Percentiles rank a stretch among this genome's conserved stretches.
Conservation (phyloP, 92 coral and sea anemone genomes). For the Ricordea florida region DNA sequence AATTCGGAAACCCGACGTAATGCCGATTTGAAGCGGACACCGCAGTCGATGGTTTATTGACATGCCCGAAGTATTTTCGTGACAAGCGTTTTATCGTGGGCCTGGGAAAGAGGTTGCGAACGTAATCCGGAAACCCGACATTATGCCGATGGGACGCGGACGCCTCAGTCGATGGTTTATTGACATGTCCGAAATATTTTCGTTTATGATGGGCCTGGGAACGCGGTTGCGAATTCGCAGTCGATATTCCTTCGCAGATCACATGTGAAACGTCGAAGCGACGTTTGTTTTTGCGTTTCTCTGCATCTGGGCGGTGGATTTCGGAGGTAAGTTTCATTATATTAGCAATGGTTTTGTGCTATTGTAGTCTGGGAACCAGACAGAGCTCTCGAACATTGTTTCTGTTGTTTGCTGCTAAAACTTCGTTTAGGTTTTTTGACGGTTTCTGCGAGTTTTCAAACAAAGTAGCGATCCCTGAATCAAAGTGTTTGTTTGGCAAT, state of each 20-base stretch:
- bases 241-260: not conserved
- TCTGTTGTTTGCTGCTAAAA: slow-evolving; percentile 24
- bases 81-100: too few relatives aligned
- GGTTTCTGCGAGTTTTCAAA: slow-evolving; percentile 10
- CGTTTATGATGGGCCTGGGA: not conserved
- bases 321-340: slow-evolving; percentile 2
- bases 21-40: not conserved
- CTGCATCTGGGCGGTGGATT: not conserved
- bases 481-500: slow-evolving; percentile 39
- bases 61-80: not conserved
- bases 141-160: slow-evolving; percentile 3
- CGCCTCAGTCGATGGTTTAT: not conserved
- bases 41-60: not conserved
- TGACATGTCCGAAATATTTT: not conserved
- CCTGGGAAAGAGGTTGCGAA: not conserved
- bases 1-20: not conserved
- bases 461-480: slow-evolving; percentile 17
- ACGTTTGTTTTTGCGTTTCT: not conserved
- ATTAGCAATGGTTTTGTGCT: slow-evolving; percentile 29
- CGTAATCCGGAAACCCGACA: not conserved
- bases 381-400: slow-evolving; percentile 29
- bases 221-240: not conserved
- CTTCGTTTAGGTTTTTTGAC: slow-evolving; percentile 8
- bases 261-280: not conserved
- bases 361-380: slow-evolving; percentile 13